Evolutionary conservation across 2,113 vertebrate species (phyloP).

Genomic region (Nothocercus nigrocapillus): DNA sequence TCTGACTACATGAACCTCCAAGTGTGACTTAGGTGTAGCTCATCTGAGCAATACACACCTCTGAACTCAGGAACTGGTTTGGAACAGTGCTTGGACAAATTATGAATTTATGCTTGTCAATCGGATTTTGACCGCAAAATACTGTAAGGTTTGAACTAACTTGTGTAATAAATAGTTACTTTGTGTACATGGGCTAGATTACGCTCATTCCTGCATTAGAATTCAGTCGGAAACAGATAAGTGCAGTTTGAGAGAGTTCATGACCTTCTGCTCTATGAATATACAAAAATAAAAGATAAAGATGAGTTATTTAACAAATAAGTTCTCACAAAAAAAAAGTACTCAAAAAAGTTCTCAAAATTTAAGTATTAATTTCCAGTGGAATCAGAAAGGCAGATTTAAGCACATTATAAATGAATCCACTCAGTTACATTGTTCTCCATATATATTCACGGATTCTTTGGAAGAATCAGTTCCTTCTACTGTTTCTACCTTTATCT

Average conservation of each 20-base stretch:
- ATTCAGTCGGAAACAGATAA: neutral
- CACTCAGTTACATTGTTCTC: conserved; percentile 27
- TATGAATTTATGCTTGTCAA: neutral
- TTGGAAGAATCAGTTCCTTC: conserved; percentile 6
- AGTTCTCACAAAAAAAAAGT: neutral
- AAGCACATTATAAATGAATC: conserved; percentile 5
- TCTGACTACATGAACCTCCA: neutral
- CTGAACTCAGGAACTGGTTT: neutral
- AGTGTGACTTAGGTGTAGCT: neutral
- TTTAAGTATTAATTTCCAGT: neutral
- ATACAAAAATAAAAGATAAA: neutral
- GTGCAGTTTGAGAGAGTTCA: neutral
- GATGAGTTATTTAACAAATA: neutral
- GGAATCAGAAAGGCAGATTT: conserved; percentile 13
- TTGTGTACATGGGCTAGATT: neutral
- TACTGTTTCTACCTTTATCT: neutral
- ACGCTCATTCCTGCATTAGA: neutral
- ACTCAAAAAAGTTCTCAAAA: conserved; percentile 24
- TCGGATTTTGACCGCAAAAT: neutral
- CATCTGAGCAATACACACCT: neutral
- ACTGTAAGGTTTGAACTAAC: neutral
- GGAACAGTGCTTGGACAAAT: neutral
- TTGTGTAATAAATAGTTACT: neutral
- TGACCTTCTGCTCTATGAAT: neutral
- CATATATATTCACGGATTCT: neutral